Percentiles rank a stretch among this genome's conserved stretches.
These are phyloP conservation scores for Neria commutata DNA, from an alignment of 2,888 invertebrate genomes.

Conservation along the genomic window DNA sequence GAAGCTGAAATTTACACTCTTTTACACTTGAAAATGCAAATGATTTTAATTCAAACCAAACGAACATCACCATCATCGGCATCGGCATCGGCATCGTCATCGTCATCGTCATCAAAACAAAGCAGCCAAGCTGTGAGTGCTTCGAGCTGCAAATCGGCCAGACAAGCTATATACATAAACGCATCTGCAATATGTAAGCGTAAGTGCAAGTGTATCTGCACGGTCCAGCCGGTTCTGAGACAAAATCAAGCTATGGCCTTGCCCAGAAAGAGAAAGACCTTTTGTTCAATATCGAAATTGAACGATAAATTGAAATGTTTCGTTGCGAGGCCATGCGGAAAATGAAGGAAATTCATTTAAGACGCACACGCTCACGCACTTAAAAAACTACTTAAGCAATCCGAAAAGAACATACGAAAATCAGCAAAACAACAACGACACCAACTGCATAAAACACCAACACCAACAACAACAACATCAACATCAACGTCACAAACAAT, in stretches of 20 bases:
- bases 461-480: background rate
- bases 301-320: background rate
- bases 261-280: conserved; percentile 55
- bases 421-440: background rate
- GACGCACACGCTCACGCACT: background rate
- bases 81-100: too few species aligned
- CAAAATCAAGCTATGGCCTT: conserved; percentile 41
- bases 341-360: background rate
- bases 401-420: background rate
- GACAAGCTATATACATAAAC: conserved; percentile 4
- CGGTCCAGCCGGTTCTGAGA: background rate
- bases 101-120: conserved; percentile 14
- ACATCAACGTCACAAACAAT: background rate
- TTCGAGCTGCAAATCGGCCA: conserved; percentile 3
- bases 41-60: conserved; percentile 15
- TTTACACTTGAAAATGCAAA: conserved; percentile 17
- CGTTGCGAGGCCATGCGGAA: conserved; percentile 11
- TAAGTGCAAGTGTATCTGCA: conserved; percentile 4
- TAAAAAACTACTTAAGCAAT: background rate
- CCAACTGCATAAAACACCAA: background rate
- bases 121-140: conserved; percentile 11
- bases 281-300: background rate
- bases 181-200: conserved; percentile 12
- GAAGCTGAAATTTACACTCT: background rate
- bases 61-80: too few species aligned